Conservation (phyloP, 2,888 invertebrate genomes). For the Salpingus planirostris region DNA sequence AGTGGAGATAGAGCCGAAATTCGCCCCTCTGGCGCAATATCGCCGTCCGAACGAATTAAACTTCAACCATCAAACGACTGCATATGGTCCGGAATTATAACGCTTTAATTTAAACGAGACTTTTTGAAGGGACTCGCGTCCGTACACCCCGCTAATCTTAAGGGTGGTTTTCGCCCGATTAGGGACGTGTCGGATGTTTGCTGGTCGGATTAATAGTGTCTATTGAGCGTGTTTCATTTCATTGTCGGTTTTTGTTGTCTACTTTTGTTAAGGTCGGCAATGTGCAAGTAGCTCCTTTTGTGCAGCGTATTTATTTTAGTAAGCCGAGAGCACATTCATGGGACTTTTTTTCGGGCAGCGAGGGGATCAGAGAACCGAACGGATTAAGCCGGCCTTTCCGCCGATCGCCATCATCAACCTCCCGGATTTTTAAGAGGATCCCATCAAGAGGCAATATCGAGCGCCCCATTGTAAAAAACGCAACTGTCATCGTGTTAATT, state of each 20-base stretch:
- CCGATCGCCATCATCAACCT: too few relatives aligned
- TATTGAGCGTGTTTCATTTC: slow-evolving; percentile 45
- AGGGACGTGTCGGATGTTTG: slow-evolving; percentile 38
- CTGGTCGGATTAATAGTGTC: slow-evolving; percentile 41
- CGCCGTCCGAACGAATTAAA: slow-evolving; percentile 41
- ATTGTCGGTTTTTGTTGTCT: slow-evolving; percentile 44
- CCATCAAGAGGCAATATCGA: slow-evolving; percentile 17
- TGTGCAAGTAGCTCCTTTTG: slow-evolving; percentile 41
- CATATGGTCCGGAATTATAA: slow-evolving; percentile 36
- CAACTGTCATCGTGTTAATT: slow-evolving; percentile 58
- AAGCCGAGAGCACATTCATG: slow-evolving; percentile 40
- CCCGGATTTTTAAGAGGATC: too few relatives aligned
- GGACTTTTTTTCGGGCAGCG: slow-evolving; percentile 37
- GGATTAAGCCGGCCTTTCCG: too few relatives aligned
- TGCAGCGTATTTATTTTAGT: slow-evolving; percentile 42
- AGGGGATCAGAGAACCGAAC: too few relatives aligned
- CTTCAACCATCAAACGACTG: slow-evolving; percentile 32
- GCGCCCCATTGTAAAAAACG: slow-evolving; percentile 39
- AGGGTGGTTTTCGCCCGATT: slow-evolving; percentile 18
- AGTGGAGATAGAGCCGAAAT: slow-evolving; percentile 20
- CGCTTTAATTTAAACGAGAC: slow-evolving; percentile 28
- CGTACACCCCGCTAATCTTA: slow-evolving; percentile 15
- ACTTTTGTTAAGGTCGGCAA: slow-evolving; percentile 41
- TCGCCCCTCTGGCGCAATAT: slow-evolving; percentile 25
- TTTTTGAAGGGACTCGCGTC: slow-evolving; percentile 4